phyloP scores from a whole-genome alignment of 2,113 vertebrate species.

The Erythrolamprus reginae region DNA sequence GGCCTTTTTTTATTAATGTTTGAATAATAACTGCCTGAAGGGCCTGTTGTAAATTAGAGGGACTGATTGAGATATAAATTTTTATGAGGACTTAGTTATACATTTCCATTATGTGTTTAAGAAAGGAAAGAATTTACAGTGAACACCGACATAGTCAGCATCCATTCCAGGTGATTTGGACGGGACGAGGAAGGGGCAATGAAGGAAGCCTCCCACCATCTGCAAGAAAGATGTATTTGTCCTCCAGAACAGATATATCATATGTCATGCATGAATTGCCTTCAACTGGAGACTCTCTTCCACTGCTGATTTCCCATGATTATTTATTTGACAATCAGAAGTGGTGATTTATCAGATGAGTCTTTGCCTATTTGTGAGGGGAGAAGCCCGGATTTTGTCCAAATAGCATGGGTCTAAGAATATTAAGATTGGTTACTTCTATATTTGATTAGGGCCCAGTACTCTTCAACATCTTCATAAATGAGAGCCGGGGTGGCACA shows the following conservation, averaged over 20 bases:
- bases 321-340: slow-evolving; percentile 69
- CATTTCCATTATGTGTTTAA: slow-evolving; percentile 95
- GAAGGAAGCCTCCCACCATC: slow-evolving; percentile 52
- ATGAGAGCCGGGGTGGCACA: no score
- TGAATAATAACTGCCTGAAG: slow-evolving; percentile 97
- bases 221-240: slow-evolving; percentile 78
- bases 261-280: slow-evolving; percentile 70
- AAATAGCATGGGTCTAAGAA: not conserved
- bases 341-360: slow-evolving; percentile 58
- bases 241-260: slow-evolving; percentile 76
- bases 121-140: slow-evolving; percentile 88
- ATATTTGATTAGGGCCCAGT: not conserved
- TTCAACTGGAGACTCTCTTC: slow-evolving; percentile 58
- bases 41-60: slow-evolving; percentile 93
- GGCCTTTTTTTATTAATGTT: slow-evolving; percentile 97
- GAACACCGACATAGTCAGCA: slow-evolving; percentile 65
- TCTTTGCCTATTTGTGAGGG: slow-evolving; percentile 60
- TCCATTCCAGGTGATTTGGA: slow-evolving; percentile 76
- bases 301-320: slow-evolving; percentile 63
- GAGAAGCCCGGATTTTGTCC: slow-evolving; percentile 47
- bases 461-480: not conserved
- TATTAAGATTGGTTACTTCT: slow-evolving; percentile 11
- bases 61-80: slow-evolving; percentile 92
- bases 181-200: slow-evolving; percentile 49
- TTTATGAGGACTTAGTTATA: slow-evolving; percentile 92